Conservation (phyloP, 2,797 vertebrate species). For the Uromys caudimaculatus region DNA sequence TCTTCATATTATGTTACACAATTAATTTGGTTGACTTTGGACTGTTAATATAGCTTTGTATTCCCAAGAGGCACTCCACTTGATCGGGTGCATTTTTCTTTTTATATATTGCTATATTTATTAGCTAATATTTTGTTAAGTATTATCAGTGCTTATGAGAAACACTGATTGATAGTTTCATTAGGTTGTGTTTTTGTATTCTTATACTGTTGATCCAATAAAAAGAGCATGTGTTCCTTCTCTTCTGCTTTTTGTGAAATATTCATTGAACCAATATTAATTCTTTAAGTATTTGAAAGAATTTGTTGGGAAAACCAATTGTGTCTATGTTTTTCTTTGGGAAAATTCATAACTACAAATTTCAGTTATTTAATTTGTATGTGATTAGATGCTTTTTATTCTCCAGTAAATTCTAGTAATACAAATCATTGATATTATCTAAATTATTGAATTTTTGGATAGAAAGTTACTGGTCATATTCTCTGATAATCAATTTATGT, state of each 20-base stretch:
- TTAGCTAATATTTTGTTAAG: not conserved
- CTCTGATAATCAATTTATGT: not conserved
- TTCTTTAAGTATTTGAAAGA: not conserved
- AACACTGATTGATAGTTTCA: not conserved
- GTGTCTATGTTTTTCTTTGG: not conserved
- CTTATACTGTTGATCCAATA: not conserved
- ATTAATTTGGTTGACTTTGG: not conserved
- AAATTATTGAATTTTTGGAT: not conserved
- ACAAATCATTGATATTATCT: not conserved
- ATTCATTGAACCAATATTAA: not conserved
- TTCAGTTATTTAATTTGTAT: not conserved
- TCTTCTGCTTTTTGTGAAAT: not conserved
- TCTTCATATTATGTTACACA: not conserved
- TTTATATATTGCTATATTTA: not conserved
- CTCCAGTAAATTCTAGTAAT: not conserved
- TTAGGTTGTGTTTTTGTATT: constrained; percentile 26
- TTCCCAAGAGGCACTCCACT: not conserved
- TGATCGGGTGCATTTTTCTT: not conserved
- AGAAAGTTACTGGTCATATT: not conserved
- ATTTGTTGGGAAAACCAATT: not conserved
- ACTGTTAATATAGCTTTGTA: not conserved
- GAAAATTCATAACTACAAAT: not conserved
- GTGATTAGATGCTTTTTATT: not conserved
- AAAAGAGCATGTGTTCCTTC: not conserved
- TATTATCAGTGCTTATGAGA: constrained; percentile 8